These are phyloP conservation scores for Micrastur ruficollis DNA, from an alignment of 2,797 vertebrate genomes.

Conservation along the genomic window DNA sequence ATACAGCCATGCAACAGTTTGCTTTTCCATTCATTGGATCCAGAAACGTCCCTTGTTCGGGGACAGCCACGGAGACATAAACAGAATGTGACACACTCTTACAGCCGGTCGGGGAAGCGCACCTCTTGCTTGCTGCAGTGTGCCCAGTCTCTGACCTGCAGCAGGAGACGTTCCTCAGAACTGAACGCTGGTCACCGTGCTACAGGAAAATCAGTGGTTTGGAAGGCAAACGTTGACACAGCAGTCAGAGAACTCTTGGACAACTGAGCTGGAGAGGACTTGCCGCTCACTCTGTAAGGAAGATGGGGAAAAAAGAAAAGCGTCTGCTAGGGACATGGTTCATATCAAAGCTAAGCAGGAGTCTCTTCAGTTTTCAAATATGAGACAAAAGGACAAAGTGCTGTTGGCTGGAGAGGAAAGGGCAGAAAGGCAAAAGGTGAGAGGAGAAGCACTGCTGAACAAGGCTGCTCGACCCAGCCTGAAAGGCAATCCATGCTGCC, in stretches of 20 bases:
- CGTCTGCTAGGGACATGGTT: background rate
- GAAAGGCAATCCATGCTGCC: background rate
- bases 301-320: background rate
- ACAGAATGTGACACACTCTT: background rate
- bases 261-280: background rate
- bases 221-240: background rate
- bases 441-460: accelerated
- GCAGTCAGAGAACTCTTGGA: background rate
- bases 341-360: background rate
- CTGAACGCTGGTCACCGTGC: background rate
- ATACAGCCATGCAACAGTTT: background rate
- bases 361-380: background rate
- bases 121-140: background rate
- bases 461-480: background rate
- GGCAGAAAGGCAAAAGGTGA: background rate
- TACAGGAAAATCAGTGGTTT: background rate
- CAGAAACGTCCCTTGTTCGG: background rate
- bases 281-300: background rate
- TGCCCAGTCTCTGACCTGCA: background rate
- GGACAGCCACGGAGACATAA: background rate
- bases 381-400: background rate
- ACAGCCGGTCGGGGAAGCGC: accelerated
- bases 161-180: background rate
- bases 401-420: background rate
- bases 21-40: background rate